Evolutionary conservation across 2,113 vertebrate genomes (phyloP).

Genomic region (Rhinoderma darwinii): DNA sequence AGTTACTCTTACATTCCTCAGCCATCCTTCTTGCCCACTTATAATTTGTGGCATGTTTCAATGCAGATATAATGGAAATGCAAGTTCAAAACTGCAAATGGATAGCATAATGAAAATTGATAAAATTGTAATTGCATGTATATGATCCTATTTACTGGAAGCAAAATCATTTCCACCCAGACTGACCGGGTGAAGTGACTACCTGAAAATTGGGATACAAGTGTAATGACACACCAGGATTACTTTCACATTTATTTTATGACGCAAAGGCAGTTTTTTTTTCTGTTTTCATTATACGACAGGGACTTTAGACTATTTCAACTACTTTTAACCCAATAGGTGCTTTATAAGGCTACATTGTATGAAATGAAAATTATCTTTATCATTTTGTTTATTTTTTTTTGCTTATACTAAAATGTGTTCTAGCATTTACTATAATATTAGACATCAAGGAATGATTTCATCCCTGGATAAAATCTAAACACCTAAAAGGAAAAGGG

Average conservation of each 20-base stretch:
- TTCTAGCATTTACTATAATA: too few relatives aligned
- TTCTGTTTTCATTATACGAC: conserved; percentile 39
- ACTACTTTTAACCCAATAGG: conserved; percentile 14
- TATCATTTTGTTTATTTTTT: background rate
- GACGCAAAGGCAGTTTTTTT: conserved; percentile 53
- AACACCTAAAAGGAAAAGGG: too few relatives aligned
- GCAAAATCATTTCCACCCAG: conserved; percentile 65
- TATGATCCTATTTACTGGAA: conserved; percentile 67
- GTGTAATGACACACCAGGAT: conserved; percentile 45
- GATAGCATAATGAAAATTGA: conserved; percentile 70
- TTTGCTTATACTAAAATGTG: too few relatives aligned
- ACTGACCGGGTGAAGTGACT: conserved; percentile 68
- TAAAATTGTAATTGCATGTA: conserved; percentile 67
- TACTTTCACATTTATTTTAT: conserved; percentile 63
- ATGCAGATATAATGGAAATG: conserved; percentile 67
- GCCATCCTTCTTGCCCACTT: conserved; percentile 54
- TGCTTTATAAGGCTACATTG: background rate
- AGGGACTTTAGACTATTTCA: background rate
- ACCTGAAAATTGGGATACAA: conserved; percentile 62
- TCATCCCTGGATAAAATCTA: too few relatives aligned
- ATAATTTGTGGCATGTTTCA: conserved; percentile 62
- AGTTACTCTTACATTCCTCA: conserved; percentile 9
- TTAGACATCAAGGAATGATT: too few relatives aligned
- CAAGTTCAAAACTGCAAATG: conserved; percentile 68
- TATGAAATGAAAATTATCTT: background rate